These are phyloP conservation scores for Adoxophyes honmai DNA, from an alignment of 1,140 invertebrate genomes.

Conservation along the genomic window DNA sequence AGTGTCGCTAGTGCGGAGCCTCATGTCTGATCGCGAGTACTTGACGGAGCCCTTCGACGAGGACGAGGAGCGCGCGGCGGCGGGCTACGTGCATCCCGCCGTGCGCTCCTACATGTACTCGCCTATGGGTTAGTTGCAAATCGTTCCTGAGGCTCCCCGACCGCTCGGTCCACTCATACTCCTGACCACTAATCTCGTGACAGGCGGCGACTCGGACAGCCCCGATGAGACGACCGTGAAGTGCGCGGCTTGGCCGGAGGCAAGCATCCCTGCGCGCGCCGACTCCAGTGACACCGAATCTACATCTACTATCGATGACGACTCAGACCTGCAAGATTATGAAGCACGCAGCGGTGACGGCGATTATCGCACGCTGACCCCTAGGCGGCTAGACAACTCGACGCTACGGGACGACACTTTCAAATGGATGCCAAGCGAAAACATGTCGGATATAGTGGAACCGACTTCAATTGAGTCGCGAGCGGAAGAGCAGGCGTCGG, in stretches of 20 bases:
- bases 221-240: constrained; percentile 70
- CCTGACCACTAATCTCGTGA: constrained; percentile 53
- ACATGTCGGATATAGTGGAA: constrained; percentile 53
- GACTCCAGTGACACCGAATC: constrained; percentile 60
- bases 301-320: constrained; percentile 59
- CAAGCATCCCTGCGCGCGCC: constrained; percentile 38
- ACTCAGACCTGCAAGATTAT: constrained; percentile 58
- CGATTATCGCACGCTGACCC: constrained; percentile 62
- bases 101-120: constrained; percentile 76
- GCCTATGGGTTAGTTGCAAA: constrained; percentile 68
- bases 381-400: constrained; percentile 64
- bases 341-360: constrained; percentile 41
- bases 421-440: constrained; percentile 76
- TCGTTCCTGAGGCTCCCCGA: constrained; percentile 43
- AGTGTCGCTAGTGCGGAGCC: constrained; percentile 63
- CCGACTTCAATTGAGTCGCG: constrained; percentile 40
- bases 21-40: constrained; percentile 72
- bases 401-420: constrained; percentile 79
- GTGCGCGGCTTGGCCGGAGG: constrained; percentile 63
- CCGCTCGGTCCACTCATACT: constrained; percentile 25
- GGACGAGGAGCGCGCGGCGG: constrained; percentile 59
- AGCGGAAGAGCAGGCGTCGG: constrained; percentile 56
- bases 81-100: constrained; percentile 62
- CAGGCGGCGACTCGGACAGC: constrained; percentile 74
- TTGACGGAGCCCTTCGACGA: constrained; percentile 68